Conservation (phyloP, 2,888 invertebrate species). For the Bedellia somnulentella region DNA sequence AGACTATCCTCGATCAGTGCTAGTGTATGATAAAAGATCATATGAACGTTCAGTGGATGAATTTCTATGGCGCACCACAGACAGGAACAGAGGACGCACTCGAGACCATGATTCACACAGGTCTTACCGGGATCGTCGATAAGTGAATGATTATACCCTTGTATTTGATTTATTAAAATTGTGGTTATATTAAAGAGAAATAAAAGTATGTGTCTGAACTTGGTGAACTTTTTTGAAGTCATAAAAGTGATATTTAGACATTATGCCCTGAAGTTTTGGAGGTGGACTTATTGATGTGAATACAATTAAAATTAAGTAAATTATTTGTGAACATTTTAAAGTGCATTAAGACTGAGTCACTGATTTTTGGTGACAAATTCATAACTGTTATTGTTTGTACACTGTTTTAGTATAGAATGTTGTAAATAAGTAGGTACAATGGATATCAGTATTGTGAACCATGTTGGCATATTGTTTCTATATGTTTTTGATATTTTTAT, state of each 20-base stretch:
- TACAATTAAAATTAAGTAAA: neutral
- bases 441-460: too few species aligned
- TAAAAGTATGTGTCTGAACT: constrained; percentile 53
- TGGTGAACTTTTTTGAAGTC: constrained; percentile 53
- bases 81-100: constrained; percentile 65
- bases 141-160: constrained; percentile 25
- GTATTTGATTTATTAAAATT: constrained; percentile 48
- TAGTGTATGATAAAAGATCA: constrained; percentile 71
- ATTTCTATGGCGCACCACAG: constrained; percentile 80
- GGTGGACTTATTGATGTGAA: constrained; percentile 5
- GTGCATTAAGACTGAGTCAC: too few species aligned
- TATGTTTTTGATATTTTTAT: too few species aligned
- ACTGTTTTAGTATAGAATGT: too few species aligned
- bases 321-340: too few species aligned
- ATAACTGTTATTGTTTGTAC: too few species aligned
- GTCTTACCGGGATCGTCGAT: constrained; percentile 65
- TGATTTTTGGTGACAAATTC: too few species aligned
- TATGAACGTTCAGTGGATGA: constrained; percentile 89
- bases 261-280: too few species aligned
- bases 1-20: constrained; percentile 71
- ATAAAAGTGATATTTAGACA: too few species aligned
- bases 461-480: too few species aligned
- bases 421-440: too few species aligned
- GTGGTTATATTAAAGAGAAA: too few species aligned
- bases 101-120: constrained; percentile 59